phyloP scores from a whole-genome alignment of 2,888 invertebrate species.

The Phytoseiulus persimilis region DNA sequence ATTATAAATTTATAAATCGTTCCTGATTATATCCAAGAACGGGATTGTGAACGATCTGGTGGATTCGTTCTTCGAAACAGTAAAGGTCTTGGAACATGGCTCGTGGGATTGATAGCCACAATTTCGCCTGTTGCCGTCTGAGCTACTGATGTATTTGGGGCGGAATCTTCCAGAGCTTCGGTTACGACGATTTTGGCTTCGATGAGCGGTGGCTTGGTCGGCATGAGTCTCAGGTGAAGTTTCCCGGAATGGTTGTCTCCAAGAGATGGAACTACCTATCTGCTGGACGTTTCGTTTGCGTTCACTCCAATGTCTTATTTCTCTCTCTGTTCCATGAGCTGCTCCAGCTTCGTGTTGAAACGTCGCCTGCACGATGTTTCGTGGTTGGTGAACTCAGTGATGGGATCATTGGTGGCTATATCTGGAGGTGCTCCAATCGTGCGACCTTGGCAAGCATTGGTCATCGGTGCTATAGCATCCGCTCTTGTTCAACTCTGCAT shows the following conservation, averaged over 20 bases:
- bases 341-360: constrained; percentile 45
- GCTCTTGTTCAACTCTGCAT: constrained; percentile 44
- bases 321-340: too few species aligned
- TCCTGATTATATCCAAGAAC: too few species aligned
- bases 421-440: constrained; percentile 49
- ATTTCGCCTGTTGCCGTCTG: too few species aligned
- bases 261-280: too few species aligned
- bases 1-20: too few species aligned
- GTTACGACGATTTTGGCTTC: constrained; percentile 84
- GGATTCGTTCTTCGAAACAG: too few species aligned
- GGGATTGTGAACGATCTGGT: too few species aligned
- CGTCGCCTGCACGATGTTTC: constrained; percentile 48
- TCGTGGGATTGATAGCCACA: too few species aligned
- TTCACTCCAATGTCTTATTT: too few species aligned
- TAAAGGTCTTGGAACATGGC: too few species aligned
- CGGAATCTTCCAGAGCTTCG: constrained; percentile 58
- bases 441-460: constrained; percentile 48
- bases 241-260: too few species aligned
- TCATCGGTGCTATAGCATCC: constrained; percentile 48
- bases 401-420: constrained; percentile 49
- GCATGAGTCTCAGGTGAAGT: constrained; percentile 50
- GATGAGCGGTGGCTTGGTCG: constrained; percentile 75
- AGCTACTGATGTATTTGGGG: not conserved
- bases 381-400: constrained; percentile 48
- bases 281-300: too few species aligned